Conservation (phyloP, 2,797 vertebrate species). For the Tympanoctomys barrerae region DNA sequence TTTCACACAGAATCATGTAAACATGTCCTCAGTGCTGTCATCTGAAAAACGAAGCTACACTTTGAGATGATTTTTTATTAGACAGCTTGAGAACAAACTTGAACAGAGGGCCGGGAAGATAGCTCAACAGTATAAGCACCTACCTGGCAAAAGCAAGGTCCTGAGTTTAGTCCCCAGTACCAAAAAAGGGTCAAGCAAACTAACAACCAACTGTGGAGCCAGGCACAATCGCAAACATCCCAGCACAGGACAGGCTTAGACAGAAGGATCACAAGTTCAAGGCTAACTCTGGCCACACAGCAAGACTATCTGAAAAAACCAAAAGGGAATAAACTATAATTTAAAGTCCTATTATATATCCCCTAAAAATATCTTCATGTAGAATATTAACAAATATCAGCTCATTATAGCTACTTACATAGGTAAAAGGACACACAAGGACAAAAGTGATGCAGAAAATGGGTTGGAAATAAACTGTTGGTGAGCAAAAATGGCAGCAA, state of each 20-base stretch:
- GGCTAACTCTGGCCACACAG: neutral
- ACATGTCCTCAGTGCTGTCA: neutral
- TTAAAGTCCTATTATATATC: neutral
- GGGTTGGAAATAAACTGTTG: neutral
- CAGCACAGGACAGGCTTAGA: neutral
- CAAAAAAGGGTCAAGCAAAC: neutral
- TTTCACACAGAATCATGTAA: neutral
- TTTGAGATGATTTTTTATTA: neutral
- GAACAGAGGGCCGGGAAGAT: neutral
- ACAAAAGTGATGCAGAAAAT: neutral
- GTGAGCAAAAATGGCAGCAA: neutral
- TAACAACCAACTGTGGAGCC: neutral
- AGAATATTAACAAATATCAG: slow-evolving; percentile 15
- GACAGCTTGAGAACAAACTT: neutral
- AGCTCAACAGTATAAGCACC: no score
- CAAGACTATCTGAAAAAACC: neutral
- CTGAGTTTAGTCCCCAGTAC: no score
- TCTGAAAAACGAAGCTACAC: neutral
- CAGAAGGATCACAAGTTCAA: neutral
- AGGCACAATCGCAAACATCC: neutral
- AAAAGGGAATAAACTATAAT: neutral
- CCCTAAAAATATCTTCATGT: neutral
- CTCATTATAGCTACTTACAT: neutral
- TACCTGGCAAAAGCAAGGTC: no score
- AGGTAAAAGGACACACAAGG: neutral